Base-by-base conservation (phyloP, 2,888 invertebrate species). In the Drosophila cyrtoloma region DNA sequence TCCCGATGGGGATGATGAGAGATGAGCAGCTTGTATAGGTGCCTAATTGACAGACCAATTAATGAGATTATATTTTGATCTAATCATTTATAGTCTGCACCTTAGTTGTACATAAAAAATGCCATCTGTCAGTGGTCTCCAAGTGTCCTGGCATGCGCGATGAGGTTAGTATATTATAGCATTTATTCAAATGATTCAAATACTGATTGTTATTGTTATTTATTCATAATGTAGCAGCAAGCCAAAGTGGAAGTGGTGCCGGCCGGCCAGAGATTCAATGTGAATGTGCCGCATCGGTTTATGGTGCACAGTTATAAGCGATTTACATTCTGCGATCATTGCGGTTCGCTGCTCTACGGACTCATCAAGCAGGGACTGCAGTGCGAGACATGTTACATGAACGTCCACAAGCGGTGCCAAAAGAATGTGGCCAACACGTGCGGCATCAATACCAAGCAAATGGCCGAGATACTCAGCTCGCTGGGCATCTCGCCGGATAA, bases 381-480 rank as follows among this genome's bases (percentile, higher is more conserved):
- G 94, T 99, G 99, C 94, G 97, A 98, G 95, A 98, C 97, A 82
- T 99, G 99, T 94, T 97, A 96, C 84, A 96, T 99, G 95, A 99
- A 99, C 94, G 98, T 99, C 75, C 99, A 99, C 95, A 99, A 99
- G 94, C 96, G 99, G 69, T 99, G 99, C 94, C 98, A 99, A 94
- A 98, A 98, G 94, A 99, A 99, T 94, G 99, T 99, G 78, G 99
- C 99, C 75, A 99, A 99, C 94, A 99, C 99, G 94, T 99, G 99
- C 94, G 99, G 99, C 91, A 98, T 99, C 94, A 98, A 99, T 94
- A 98, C 98, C 66, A 98, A 98, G 94, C 96, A 96, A 94, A 97
- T 99, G 98, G 99, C 98, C 6, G 97, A 97, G 93, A 97, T 99
- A 87, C 95, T 99, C 86, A 96, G 96, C 92, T 96, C 96, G 92